These are phyloP conservation scores for Jacana jacana DNA, from an alignment of 2,113 vertebrate species.

Conservation along the genomic window DNA sequence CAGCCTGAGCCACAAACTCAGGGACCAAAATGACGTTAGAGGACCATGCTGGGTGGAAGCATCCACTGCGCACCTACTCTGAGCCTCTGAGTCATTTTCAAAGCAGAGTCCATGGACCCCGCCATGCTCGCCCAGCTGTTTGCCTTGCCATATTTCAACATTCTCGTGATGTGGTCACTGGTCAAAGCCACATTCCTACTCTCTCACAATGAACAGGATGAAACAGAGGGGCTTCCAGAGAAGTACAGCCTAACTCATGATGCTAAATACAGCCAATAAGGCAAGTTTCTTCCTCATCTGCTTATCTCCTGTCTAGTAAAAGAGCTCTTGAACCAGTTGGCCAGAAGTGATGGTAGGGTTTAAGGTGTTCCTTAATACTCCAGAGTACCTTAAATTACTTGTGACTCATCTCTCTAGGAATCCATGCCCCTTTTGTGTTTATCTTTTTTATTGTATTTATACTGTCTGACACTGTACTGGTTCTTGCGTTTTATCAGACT, in stretches of 20 bases:
- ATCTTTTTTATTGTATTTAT: background rate
- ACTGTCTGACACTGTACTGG: background rate
- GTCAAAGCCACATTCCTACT: background rate
- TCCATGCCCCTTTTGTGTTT: background rate
- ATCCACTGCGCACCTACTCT: background rate
- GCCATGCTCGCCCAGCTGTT: rapidly evolving
- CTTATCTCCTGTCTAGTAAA: background rate
- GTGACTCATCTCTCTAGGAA: background rate
- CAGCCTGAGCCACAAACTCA: background rate
- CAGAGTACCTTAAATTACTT: background rate
- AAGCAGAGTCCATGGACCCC: background rate
- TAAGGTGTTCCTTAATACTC: background rate
- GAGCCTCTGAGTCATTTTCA: background rate
- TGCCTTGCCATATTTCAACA: background rate
- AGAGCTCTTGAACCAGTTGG: background rate
- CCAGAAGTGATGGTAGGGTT: background rate
- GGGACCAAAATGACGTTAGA: background rate
- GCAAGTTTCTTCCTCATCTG: background rate
- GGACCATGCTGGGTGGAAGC: background rate
- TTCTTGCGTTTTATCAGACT: slow-evolving; percentile 5
- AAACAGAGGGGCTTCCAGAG: background rate
- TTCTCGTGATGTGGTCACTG: rapidly evolving
- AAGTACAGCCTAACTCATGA: background rate
- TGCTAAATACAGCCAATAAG: rapidly evolving
- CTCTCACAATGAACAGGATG: rapidly evolving